Conservation (phyloP, 2,888 invertebrate species). For the Amblyjoppa fuscipennis region DNA sequence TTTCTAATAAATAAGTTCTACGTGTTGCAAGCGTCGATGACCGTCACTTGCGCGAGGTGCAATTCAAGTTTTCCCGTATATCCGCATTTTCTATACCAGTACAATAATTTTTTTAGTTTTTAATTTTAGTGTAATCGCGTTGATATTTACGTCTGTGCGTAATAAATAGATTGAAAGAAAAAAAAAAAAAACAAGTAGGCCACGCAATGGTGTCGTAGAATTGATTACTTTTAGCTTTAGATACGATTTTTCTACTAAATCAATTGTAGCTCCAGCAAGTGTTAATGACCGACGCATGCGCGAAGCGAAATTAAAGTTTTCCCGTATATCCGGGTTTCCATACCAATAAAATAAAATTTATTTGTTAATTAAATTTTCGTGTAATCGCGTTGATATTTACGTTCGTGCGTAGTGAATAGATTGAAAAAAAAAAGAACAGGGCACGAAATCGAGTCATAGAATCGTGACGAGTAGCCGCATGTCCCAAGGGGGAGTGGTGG, state of each 20-base stretch:
- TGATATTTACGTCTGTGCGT: not conserved
- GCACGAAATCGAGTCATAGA: slow-evolving; percentile 73
- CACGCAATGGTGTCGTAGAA: too few relatives aligned
- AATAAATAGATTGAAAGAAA: too few relatives aligned
- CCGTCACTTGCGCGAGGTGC: slow-evolving; percentile 55
- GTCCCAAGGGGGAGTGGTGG: slow-evolving; percentile 83
- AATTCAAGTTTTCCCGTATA: not conserved
- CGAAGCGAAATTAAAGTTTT: slow-evolving; percentile 26
- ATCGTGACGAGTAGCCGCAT: slow-evolving; percentile 80
- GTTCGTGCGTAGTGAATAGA: slow-evolving; percentile 60
- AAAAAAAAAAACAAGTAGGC: too few relatives aligned
- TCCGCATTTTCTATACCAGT: not conserved
- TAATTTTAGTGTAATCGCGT: not conserved
- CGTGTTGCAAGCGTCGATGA: not conserved
- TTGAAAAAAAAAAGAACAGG: slow-evolving; percentile 69
- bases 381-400: slow-evolving; percentile 36
- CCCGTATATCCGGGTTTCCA: not conserved
- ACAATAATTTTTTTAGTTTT: not conserved
- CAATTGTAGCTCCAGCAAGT: not conserved
- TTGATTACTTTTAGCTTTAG: not conserved
- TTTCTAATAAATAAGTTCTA: slow-evolving; percentile 9
- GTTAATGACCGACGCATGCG: slow-evolving; percentile 54
- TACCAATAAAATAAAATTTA: not conserved
- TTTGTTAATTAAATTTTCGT: not conserved
- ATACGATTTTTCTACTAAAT: slow-evolving; percentile 8